A percentile compares a stretch with the other conserved stretches of the same genome.
Evolutionary conservation across 2,797 vertebrate genomes (phyloP).

Genomic region (Tragopan temminckii): DNA sequence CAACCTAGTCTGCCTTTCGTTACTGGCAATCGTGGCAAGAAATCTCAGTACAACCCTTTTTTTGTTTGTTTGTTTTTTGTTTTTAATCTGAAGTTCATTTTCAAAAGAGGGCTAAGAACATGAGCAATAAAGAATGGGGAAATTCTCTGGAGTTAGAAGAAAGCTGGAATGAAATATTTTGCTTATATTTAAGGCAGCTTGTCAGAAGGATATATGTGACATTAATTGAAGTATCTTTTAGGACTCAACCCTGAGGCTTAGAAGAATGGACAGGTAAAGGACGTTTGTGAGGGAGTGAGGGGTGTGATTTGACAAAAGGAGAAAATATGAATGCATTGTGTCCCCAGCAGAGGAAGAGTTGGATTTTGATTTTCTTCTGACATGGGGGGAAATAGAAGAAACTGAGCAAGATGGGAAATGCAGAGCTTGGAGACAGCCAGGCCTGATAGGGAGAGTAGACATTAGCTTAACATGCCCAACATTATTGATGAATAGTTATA

Average conservation of each 20-base stretch:
- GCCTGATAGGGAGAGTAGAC: background rate
- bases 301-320: background rate
- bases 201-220: background rate
- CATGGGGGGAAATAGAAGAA: background rate
- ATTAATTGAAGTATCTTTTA: background rate
- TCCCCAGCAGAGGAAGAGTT: background rate
- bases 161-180: background rate
- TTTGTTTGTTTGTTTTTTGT: background rate
- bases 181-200: background rate
- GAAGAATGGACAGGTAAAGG: background rate
- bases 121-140: background rate
- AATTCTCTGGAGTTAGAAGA: background rate
- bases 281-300: background rate
- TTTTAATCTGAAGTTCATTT: background rate
- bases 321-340: background rate
- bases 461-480: rapidly evolving
- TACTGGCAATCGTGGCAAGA: background rate
- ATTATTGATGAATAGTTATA: rapidly evolving
- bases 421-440: background rate
- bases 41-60: background rate
- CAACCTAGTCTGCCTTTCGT: background rate
- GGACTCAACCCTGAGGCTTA: background rate
- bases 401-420: background rate
- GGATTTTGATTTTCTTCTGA: background rate
- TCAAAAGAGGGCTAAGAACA: background rate